phyloP scores from a whole-genome alignment of 2,113 vertebrate genomes.

The Passer montanus region DNA sequence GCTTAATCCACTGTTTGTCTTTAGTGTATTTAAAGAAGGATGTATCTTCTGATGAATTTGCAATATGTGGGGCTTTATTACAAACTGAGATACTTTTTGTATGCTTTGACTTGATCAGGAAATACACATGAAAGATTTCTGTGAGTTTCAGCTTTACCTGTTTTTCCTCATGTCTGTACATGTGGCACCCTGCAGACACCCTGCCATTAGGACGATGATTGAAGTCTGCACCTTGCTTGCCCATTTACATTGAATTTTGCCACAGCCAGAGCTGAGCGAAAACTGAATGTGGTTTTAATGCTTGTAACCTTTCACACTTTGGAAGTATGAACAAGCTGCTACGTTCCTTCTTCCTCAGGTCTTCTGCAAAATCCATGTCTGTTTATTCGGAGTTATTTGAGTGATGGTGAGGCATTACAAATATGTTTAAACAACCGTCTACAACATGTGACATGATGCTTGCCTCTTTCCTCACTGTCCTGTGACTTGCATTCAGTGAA shows the following conservation, averaged over 20 bases:
- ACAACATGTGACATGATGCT: not conserved
- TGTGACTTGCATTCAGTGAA: not conserved
- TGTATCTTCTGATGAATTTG: not conserved
- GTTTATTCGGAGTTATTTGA: not conserved
- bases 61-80: not conserved
- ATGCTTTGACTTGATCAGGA: not conserved
- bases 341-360: not conserved
- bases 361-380: not conserved
- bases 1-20: not conserved
- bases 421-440: not conserved
- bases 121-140: not conserved
- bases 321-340: accelerated
- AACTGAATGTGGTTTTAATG: not conserved
- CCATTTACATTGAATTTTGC: not conserved
- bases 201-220: accelerated
- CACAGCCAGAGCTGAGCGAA: not conserved
- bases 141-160: not conserved
- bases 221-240: not conserved
- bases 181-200: not conserved
- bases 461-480: not conserved
- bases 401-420: not conserved
- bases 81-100: not conserved
- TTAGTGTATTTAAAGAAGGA: not conserved
- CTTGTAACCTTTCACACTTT: not conserved
- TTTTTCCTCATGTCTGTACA: not conserved